Percentiles rank a stretch among this genome's conserved stretches.
Conservation (phyloP, 2,888 invertebrate species). For the Chrysina gloriosa region DNA sequence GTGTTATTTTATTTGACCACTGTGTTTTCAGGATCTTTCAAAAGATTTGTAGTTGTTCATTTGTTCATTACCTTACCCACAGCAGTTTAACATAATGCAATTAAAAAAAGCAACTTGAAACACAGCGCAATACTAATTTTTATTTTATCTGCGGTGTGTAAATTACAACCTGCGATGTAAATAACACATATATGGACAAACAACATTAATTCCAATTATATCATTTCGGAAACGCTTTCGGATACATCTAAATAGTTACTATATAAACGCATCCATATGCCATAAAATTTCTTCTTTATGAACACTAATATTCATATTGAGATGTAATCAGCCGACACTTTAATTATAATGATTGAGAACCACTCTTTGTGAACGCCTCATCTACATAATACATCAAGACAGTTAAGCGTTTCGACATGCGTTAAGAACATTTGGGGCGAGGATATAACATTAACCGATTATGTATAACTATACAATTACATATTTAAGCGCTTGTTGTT, state of each 20-base stretch:
- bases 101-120: too few species aligned
- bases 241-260: background rate
- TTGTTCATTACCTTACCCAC: too few species aligned
- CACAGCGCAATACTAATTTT: too few species aligned
- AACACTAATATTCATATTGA: background rate
- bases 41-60: too few species aligned
- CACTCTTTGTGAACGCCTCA: background rate
- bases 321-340: slow-evolving; percentile 8
- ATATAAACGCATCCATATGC: background rate
- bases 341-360: slow-evolving; percentile 3
- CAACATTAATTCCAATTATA: background rate
- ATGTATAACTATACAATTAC: slow-evolving; percentile 20
- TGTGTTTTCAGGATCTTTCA: too few species aligned
- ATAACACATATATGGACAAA: too few species aligned
- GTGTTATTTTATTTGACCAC: too few species aligned
- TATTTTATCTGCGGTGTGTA: too few species aligned
- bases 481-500: background rate
- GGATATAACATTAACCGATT: background rate
- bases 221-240: background rate
- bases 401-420: slow-evolving; percentile 15
- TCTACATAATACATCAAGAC: slow-evolving; percentile 15
- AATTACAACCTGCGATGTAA: too few species aligned
- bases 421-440: slow-evolving; percentile 3
- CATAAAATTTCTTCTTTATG: background rate
- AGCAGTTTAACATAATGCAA: too few species aligned